Base-by-base conservation (phyloP, 2,797 vertebrate genomes). In the Naso thynnoides region DNA sequence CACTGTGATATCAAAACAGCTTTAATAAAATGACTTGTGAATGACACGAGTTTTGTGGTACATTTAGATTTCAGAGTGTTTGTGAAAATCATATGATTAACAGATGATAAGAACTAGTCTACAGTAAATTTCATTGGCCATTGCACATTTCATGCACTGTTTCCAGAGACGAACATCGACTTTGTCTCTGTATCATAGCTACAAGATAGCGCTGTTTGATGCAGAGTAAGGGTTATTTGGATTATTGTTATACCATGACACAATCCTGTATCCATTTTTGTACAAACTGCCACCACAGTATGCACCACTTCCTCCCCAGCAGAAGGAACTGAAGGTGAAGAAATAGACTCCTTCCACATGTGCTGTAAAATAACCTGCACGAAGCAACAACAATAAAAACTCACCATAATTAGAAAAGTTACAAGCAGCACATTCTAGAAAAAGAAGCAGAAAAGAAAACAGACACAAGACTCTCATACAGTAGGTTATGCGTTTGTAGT, bases 331-430 rank as follows among this genome's bases (percentile, higher is more conserved):
- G 11, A 59, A 78, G 6, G 49, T 61, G 31, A 84, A 72, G 44
- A 60, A 81, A 64, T 69, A 76, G 4, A 78, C 63, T 31, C 71
- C 78, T 52, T 1, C 6, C n/a, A 70, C n/a, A 15, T 71, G 68
- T 69, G 82, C 78, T 45, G 54, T 81, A 45, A 84, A 84, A 2
- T 44, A 78, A 23, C 82, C 82, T 79, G 45, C 33, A 72, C 21
- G 0, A 1, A 27, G 9, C 21, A 57, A 64, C 6, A 41, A 27
- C 24, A 36, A 33, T 10, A 16, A 29, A 31, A 8, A 21, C n/a
- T n/a, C n/a, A n/a, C n/a, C n/a, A n/a, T n/a, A 23, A 5, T 47
- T 11, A 21, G 33, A 7, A 48, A 23, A 3, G n/a, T n/a, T n/a
- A n/a, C n/a, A 47, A 58, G 56, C 14, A 53, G 2, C 4, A 29